Evolutionary conservation across 2,888 invertebrate genomes (phyloP), one percentile per base, ranked within the genome.

Genomic region (Tiphia femorata): DNA sequence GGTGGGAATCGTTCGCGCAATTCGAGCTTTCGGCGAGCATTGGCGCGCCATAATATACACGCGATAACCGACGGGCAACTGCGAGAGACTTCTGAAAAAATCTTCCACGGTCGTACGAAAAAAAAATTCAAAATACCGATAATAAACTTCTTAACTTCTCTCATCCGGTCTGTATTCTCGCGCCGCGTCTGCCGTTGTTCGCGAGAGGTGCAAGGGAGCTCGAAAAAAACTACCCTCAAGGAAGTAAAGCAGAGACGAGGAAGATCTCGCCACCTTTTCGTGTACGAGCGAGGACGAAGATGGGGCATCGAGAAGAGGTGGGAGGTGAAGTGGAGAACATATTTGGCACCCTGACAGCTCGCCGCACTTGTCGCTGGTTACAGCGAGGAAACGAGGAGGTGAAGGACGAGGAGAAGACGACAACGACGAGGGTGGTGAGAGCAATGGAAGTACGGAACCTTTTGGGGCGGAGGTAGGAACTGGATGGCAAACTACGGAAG

Each of bases 321-420:
- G 54, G 42, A 12, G 49, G 50, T 44, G 41, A 59, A 49, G 47
- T 49, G 42, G 42, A 50, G 55, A 49, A 60, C 64, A 60, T 67
- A 70, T 69, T 70, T 64, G 63, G 63, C 63, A 62, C 70, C 60
- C 53, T 69, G 69, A 65, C 73, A 67, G 67, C 55, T 58, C 43
- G 60, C 48, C 57, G 61, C 61, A 49, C 62, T 65, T 49, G 67
- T 69, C 60, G 55, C 46, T 57, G 50, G 57, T 57, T 44, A 35
- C 50, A 47, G 44, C 16, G n/a, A n/a, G 49, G 52, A 49, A 50
- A 37, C 49, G 46, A 40, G 38, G 37, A 47, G 43, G 58, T 37
- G 43, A 49, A 44, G 46, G 19, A n/a, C 21, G 19, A 14, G 38
- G 58, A 2, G 17, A 37, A 29, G 40, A 25, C 30, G 23, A 41